phyloP scores from a whole-genome alignment of 1,140 invertebrate genomes.

The Hestina assimilis region DNA sequence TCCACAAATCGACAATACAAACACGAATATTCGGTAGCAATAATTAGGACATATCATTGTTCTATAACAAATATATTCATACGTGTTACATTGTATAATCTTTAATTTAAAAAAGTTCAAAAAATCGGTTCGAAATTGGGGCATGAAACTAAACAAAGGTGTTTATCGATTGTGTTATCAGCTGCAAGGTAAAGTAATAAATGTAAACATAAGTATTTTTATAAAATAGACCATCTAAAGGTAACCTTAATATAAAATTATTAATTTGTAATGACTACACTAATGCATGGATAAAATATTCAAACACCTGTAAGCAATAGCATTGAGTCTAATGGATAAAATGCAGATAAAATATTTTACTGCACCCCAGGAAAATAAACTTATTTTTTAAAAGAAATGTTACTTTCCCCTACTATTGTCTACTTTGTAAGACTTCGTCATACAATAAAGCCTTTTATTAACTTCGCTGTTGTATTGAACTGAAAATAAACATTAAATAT shows the following conservation, averaged over 20 bases:
- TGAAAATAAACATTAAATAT: neutral
- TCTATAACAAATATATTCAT: neutral
- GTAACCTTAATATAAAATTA: conserved; percentile 12
- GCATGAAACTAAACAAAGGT: conserved; percentile 57
- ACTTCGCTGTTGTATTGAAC: neutral
- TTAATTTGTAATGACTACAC: too few relatives aligned
- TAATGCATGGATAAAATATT: too few relatives aligned
- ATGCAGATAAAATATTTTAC: too few relatives aligned
- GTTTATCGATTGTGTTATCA: conserved; percentile 59
- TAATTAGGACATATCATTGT: conserved; percentile 11
- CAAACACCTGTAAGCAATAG: too few relatives aligned
- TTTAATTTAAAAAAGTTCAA: conserved; percentile 1
- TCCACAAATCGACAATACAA: conserved; percentile 21
- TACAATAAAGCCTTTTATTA: neutral
- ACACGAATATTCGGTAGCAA: conserved; percentile 6
- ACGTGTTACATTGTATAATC: neutral
- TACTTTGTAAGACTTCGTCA: neutral
- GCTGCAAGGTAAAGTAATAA: conserved; percentile 21
- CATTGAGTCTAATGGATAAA: too few relatives aligned
- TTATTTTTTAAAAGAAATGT: too few relatives aligned
- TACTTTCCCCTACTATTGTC: too few relatives aligned
- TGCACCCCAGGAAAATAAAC: too few relatives aligned
- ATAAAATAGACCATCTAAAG: conserved; percentile 5
- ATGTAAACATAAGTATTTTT: neutral
- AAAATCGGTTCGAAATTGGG: conserved; percentile 16